Evolutionary conservation across 2,797 vertebrate species (phyloP), one percentile per base, ranked within the genome.

Genomic region (Tragelaphus oryx): DNA sequence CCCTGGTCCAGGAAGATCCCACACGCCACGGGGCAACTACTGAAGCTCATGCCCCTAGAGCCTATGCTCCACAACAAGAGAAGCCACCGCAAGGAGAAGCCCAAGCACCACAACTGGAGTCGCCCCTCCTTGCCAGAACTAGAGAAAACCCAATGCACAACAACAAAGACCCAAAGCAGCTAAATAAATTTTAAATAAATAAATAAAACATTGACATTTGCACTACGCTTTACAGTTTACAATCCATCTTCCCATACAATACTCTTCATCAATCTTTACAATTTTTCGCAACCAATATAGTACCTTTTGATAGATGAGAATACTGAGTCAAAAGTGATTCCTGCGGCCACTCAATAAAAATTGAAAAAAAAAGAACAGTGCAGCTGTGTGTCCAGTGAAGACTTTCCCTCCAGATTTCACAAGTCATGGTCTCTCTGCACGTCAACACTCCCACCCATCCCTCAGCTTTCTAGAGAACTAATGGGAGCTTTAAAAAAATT

Each of bases 401-500:
- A n/a, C 30, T 65, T 91, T 78, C 37, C 52, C 37, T 60, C 41
- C 46, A 76, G 81, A 57, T 78, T 33, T 84, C 80, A 89, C 89
- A 96, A 41, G 8, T 18, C 33, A 0, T 33, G 7, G 26, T 85
- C 74, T 68, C 94, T 52, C 33, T 30, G 78, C 14, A 41, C 16
- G 20, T 80, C 57, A 89, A 60, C 62, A 54, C 65, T 59, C 30
- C 33, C 52, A 50, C 6, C 18, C 37, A 44, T 41, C 14, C 52
- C 33, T 44, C 50, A 74, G 68, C 44, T 59, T 68, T 79, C 79
- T 54, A 87, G 52, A 89, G 59, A 96, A 94, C 41, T 7, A 8
- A 65, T 4, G n/a, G 52, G 4, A 8, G 22, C 33, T 76, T 76
- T 81, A 82, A 79, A 16, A 8, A 37, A 22, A 81, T 50, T 89